Percentiles rank a stretch among this genome's conserved stretches.
phyloP scores from a whole-genome alignment of 2,888 invertebrate species.

The Cordilura impudica region DNA sequence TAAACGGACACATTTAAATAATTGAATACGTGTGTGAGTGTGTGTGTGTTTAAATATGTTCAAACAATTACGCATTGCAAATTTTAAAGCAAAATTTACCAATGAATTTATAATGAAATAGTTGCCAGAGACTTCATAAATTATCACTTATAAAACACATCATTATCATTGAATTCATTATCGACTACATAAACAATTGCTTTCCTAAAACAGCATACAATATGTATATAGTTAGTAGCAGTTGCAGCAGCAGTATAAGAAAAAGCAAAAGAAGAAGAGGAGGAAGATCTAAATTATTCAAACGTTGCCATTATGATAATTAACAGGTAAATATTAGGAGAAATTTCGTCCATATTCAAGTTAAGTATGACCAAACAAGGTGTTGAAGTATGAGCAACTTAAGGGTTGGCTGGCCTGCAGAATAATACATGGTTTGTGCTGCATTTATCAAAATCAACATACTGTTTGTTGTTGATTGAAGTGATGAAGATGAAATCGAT shows the following conservation, averaged over 20 bases:
- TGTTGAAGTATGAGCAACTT: too few species aligned
- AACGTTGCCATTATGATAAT: constrained; percentile 53
- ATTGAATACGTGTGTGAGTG: background rate
- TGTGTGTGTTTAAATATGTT: background rate
- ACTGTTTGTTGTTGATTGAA: constrained; percentile 17
- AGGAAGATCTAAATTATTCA: constrained; percentile 35
- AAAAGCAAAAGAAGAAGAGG: too few species aligned
- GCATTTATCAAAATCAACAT: constrained; percentile 27
- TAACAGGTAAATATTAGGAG: constrained; percentile 51
- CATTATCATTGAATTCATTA: background rate
- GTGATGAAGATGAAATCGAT: constrained; percentile 21
- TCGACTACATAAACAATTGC: background rate
- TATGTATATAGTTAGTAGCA: background rate
- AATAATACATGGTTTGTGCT: too few species aligned
- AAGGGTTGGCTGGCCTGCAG: too few species aligned
- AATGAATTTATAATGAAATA: constrained; percentile 26
- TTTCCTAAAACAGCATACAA: too few species aligned
- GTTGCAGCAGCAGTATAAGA: background rate
- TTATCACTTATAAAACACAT: constrained; percentile 23
- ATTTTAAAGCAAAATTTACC: constrained; percentile 14
- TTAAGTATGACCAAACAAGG: background rate
- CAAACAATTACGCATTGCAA: background rate
- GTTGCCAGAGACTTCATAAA: background rate
- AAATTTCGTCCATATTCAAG: constrained; percentile 41
- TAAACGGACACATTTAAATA: background rate